phyloP scores from a whole-genome alignment of 1,140 invertebrate genomes.

The Oncopodura yosiiana region DNA sequence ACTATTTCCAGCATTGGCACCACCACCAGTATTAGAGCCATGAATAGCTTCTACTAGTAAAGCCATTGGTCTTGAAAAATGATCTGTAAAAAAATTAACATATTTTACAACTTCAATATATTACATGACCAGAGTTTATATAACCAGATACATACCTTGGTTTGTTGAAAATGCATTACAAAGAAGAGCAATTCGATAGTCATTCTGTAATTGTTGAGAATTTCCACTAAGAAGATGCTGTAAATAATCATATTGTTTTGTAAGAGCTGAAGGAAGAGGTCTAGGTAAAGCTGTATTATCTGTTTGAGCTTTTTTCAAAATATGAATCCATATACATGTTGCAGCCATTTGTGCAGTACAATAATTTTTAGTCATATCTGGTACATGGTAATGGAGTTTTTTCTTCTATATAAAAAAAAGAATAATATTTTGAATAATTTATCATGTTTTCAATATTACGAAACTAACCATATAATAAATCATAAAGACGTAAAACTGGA shows the following conservation, averaged over 20 bases:
- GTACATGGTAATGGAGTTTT: conserved; percentile 77
- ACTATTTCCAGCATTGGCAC: conserved; percentile 49
- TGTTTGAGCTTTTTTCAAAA: conserved; percentile 81
- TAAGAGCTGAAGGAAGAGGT: conserved; percentile 69
- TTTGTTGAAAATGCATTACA: conserved; percentile 92
- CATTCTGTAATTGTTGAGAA: conserved; percentile 27
- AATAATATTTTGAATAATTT: neutral
- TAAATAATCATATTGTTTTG: conserved; percentile 67
- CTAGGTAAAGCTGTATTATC: conserved; percentile 64
- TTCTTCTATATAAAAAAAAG: conserved; percentile 3
- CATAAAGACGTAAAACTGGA: conserved; percentile 81
- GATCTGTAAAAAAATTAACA: conserved; percentile 43
- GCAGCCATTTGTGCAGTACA: conserved; percentile 87
- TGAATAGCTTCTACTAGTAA: conserved; percentile 78
- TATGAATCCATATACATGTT: conserved; percentile 92
- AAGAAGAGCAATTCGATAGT: conserved; percentile 61
- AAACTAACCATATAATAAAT: conserved; percentile 82
- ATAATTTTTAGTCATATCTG: conserved; percentile 73
- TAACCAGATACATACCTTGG: conserved; percentile 40
- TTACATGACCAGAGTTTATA: neutral
- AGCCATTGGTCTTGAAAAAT: conserved; percentile 66
- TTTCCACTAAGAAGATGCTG: conserved; percentile 27
- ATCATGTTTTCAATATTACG: conserved; percentile 50
- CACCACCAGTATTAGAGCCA: conserved; percentile 51
- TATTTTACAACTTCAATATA: conserved; percentile 15